Evolutionary conservation across 2,888 invertebrate species (phyloP).

Genomic region (Serrognathus titanus): DNA sequence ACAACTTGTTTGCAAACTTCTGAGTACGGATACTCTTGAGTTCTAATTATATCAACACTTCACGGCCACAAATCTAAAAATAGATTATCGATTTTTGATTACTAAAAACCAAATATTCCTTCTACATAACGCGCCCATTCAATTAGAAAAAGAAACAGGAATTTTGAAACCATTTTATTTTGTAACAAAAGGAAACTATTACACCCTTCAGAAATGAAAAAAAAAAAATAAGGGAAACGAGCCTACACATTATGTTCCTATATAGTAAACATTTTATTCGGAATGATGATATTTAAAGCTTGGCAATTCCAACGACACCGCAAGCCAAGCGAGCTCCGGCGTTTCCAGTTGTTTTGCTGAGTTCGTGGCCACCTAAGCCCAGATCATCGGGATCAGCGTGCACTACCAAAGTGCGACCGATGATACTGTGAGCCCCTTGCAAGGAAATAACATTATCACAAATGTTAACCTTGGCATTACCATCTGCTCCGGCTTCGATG

Average conservation of each 20-base stretch:
- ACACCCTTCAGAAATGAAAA: constrained; percentile 1
- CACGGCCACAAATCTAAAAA: too few species aligned
- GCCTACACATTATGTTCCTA: background rate
- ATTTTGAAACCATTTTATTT: background rate
- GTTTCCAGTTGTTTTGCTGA: constrained; percentile 92
- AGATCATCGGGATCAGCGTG: constrained; percentile 93
- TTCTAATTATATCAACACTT: too few species aligned
- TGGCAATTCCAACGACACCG: constrained; percentile 78
- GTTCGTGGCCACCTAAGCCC: constrained; percentile 87
- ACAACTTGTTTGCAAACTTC: too few species aligned
- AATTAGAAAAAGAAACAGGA: background rate
- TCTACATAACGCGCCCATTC: background rate
- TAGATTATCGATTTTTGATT: too few species aligned
- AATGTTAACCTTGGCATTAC: constrained; percentile 64
- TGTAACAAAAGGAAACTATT: too few species aligned
- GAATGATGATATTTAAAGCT: constrained; percentile 38
- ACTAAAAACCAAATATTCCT: background rate
- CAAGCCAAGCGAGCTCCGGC: constrained; percentile 89
- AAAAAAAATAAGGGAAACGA: constrained; percentile 1
- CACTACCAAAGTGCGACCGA: constrained; percentile 84
- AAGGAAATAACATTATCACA: constrained; percentile 63
- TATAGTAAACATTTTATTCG: constrained; percentile 24
- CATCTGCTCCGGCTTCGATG: constrained; percentile 61
- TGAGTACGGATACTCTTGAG: too few species aligned
- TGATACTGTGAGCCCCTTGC: constrained; percentile 68